These are phyloP conservation scores for Drosophila orosa DNA, from an alignment of 1,140 invertebrate genomes.

Conservation along the genomic window DNA sequence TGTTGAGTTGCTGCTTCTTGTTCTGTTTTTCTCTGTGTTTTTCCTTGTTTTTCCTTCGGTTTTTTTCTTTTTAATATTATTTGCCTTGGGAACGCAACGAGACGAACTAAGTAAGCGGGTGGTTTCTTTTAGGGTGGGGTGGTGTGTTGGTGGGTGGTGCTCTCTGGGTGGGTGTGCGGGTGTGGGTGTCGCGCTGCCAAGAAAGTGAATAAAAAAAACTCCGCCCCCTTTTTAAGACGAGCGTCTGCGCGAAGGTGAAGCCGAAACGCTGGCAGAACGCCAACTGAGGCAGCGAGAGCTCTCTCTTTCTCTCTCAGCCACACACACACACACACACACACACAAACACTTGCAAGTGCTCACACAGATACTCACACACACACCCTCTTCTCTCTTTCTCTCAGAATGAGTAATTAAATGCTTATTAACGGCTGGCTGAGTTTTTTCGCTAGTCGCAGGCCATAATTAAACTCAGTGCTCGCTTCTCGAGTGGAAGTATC, in stretches of 20 bases:
- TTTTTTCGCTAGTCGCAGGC: slow-evolving; percentile 74
- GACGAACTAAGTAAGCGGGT: slow-evolving; percentile 54
- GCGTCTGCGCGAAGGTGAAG: slow-evolving; percentile 76
- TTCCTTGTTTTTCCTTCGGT: slow-evolving; percentile 1
- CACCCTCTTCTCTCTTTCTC: slow-evolving; percentile 29
- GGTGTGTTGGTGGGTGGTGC: not conserved
- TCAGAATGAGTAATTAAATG: slow-evolving; percentile 79
- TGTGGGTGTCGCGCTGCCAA: slow-evolving; percentile 52
- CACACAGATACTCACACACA: slow-evolving; percentile 11
- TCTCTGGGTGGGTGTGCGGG: slow-evolving; percentile 13
- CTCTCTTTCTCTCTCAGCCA: slow-evolving; percentile 43
- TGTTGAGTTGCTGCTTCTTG: not conserved
- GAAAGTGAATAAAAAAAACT: slow-evolving; percentile 75
- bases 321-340: slow-evolving; percentile 9
- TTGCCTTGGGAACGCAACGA: slow-evolving; percentile 67
- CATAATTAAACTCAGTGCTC: slow-evolving; percentile 76
- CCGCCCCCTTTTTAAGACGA: slow-evolving; percentile 84
- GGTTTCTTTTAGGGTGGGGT: slow-evolving; percentile 7
- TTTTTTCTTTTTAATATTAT: slow-evolving; percentile 50
- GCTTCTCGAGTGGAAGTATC: slow-evolving; percentile 39
- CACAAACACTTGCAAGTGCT: not conserved
- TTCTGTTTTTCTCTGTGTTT: slow-evolving; percentile 11
- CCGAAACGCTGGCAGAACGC: slow-evolving; percentile 52
- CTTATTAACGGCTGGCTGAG: slow-evolving; percentile 81
- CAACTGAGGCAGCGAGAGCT: slow-evolving; percentile 54